Base-by-base conservation (phyloP, 2,888 invertebrate species). In the Harpalus rubripes region DNA sequence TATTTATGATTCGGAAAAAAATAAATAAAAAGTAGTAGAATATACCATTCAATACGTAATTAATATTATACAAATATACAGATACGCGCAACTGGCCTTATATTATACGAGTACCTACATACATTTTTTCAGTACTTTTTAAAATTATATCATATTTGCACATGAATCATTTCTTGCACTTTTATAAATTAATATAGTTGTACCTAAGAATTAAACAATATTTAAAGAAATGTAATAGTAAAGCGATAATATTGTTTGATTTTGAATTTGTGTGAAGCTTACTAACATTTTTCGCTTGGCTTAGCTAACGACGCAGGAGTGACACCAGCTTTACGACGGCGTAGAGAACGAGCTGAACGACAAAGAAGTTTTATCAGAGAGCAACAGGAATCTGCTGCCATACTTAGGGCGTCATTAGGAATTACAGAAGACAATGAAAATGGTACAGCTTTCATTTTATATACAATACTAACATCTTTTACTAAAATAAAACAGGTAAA, bases 321-420 rank as follows among this genome's bases (percentile, higher is more conserved):
- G 39, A 97, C 95, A 39, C 95, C 97, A 65, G 96, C 96, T 81
- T 92, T 97, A 86, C 93, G 96, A 88, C 93, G 96, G 88, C 93
- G 97, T 86, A 93, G 97, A 86, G 97, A 97, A 89, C 93, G 97
- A 86, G 96, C 95, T 68, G 96, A 97, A 88, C 93, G 97, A 86
- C 97, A 97, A 89, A 94, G 96, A 83, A 96, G 95, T 89, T 96
- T 97, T 89, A 95, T 96, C 88, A 94, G 95, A 88, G 96, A 97
- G 88, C 97, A 96, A 89, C 94, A 96, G 89, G 96, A 96, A 91
- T 93, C 93, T 86, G 92, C 92, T 81, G 92, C 92, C 86, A 91
- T 92, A 86, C 91, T 93, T 88, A 91, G 92, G 87, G 91, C 91
- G 79, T 90, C 91, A 87, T 89, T 88, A 89, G 90, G 87, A 88